A percentile compares a stretch with the other conserved stretches of the same genome.
These are phyloP conservation scores for Ursus arctos DNA, from an alignment of 2,113 vertebrate genomes.

Conservation along the genomic window DNA sequence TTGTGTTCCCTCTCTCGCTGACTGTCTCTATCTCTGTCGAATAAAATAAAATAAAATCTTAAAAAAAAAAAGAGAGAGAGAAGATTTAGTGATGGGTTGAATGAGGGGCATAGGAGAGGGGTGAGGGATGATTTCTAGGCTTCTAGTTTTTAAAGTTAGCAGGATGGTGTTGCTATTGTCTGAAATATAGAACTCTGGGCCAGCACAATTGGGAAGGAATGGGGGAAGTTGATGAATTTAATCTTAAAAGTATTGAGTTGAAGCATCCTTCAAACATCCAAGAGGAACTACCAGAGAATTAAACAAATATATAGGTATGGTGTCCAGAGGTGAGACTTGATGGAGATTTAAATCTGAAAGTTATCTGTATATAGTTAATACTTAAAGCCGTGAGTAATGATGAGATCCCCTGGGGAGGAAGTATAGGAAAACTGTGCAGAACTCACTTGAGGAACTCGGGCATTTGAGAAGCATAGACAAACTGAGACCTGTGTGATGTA, in stretches of 20 bases:
- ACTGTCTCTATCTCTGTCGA: too few species aligned
- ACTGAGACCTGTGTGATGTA: not conserved
- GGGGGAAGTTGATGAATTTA: not conserved
- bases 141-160: not conserved
- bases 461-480: not conserved
- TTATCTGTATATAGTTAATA: not conserved
- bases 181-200: not conserved
- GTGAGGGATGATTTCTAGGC: not conserved
- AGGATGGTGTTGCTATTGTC: not conserved
- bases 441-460: not conserved
- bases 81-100: not conserved
- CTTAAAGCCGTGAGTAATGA: not conserved
- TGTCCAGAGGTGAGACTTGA: not conserved
- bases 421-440: not conserved
- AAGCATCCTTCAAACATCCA: not conserved
- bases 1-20: too few species aligned
- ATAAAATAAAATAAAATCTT: too few species aligned
- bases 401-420: not conserved
- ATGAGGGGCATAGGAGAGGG: not conserved
- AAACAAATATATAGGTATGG: not conserved
- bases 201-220: not conserved
- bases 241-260: not conserved
- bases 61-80: not conserved
- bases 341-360: not conserved
- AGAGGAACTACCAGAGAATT: not conserved